Conservation (phyloP, 2,113 vertebrate genomes). For the Dunckerocampus dactyliophorus region DNA sequence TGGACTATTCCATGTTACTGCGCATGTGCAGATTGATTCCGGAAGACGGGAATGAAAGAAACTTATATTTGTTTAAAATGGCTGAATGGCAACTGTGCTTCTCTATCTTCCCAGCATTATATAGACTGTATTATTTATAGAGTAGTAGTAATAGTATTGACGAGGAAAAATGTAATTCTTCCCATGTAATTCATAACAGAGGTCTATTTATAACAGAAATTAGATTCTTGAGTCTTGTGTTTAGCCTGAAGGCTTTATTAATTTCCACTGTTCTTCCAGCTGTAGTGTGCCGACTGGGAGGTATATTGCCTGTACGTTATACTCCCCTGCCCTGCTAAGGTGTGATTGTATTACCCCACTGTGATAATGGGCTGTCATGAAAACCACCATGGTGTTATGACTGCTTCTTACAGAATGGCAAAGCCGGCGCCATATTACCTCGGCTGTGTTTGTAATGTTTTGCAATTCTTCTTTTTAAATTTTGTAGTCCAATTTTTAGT, state of each 20-base stretch:
- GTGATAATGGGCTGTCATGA: constrained; percentile 23
- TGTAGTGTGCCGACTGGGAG: constrained; percentile 7
- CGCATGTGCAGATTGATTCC: no score
- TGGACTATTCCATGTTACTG: no score
- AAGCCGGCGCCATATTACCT: neutral
- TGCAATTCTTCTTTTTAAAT: neutral
- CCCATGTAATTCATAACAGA: no score
- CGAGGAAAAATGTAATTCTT: no score
- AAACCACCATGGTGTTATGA: constrained; percentile 20
- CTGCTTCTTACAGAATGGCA: constrained; percentile 3
- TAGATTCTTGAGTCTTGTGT: neutral
- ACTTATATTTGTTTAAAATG: no score
- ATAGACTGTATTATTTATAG: no score
- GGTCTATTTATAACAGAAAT: no score
- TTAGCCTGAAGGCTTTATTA: constrained; percentile 4
- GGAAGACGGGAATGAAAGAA: no score
- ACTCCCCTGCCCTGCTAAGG: constrained; percentile 10
- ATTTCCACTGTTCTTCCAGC: neutral
- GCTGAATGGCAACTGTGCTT: no score
- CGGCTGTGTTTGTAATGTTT: neutral
- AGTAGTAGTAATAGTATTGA: no score
- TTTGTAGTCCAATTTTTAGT: neutral
- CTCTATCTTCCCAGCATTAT: no score
- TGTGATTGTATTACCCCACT: constrained; percentile 21
- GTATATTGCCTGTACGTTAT: constrained; percentile 19